Conservation (phyloP, 2,797 vertebrate genomes). For the Leptatherina wallacei region DNA sequence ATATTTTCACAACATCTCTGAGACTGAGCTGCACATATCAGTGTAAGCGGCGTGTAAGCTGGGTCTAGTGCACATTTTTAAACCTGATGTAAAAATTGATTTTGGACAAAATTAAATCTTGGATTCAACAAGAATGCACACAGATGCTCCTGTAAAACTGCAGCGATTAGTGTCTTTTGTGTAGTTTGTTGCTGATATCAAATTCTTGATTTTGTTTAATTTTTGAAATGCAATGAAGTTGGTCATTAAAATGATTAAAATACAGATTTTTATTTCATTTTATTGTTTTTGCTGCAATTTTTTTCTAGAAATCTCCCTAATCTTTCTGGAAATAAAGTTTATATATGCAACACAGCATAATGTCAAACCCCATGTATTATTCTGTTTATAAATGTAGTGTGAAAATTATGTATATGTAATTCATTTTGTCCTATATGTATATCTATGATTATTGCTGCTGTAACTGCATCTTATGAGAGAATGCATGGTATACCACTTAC, state of each 20-base stretch:
- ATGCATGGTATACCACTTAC: not conserved
- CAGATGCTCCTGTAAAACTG: not conserved
- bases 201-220: not conserved
- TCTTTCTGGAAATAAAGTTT: not conserved
- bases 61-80: slow-evolving; percentile 20
- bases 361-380: not conserved
- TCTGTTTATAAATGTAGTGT: slow-evolving; percentile 7
- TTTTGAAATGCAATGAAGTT: not conserved
- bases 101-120: not conserved
- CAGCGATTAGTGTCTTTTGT: not conserved
- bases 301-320: not conserved
- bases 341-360: not conserved
- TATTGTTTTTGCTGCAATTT: too few relatives aligned
- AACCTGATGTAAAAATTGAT: not conserved
- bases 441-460: not conserved
- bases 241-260: too few relatives aligned
- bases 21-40: slow-evolving; percentile 24
- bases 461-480: not conserved
- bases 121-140: too few relatives aligned
- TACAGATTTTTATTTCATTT: not conserved
- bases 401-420: not conserved
- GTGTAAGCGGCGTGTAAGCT: slow-evolving; percentile 15
- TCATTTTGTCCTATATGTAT: not conserved
- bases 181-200: not conserved
- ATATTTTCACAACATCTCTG: slow-evolving; percentile 36